Evolutionary conservation across 2,888 invertebrate genomes (phyloP), one percentile per base, ranked within the genome.

Genomic region (Nasonia oneida): DNA sequence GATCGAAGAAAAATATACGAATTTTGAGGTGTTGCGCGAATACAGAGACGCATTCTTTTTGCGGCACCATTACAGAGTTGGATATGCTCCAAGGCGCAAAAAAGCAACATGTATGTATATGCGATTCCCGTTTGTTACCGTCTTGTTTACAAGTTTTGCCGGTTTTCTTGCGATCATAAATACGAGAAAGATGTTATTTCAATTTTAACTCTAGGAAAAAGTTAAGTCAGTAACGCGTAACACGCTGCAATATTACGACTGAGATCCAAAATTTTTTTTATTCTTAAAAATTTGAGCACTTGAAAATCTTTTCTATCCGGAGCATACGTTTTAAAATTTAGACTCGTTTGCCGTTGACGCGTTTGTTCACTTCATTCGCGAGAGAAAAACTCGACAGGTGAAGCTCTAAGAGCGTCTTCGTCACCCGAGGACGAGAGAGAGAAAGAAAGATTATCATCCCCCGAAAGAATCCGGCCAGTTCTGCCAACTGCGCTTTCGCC

Each of bases 401-500:
- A 81, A 57, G n/a, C 14, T 8, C 4, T 3, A 79, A 79, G 18
- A 23, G 23, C 2, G 10, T 47, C 47, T 12, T 47, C 1, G 1
- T 47, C 37, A 37, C 37, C 37, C 47, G 12, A 1, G 12, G 12
- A 12, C 12, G 47, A 42, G 5, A 8, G 42, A 47, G 47, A 42
- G 5, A 42, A 8, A 42, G 1, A 42, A 8, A 12, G 47, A n/a
- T 37, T 42, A 39, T n/a, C n/a, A 73, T 12, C 73, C 57, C 53
- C 29, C 29, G 61, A 3, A 39, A 76, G 47, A 77, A 61, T 78
- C 14, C 23, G 33, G n/a, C 12, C 42, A 14, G 61, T 39, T 76
- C 74, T 90, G 90, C 90, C 90, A 90, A 90, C 88, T 89, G 88
- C 88, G 89, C 67, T 70, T n/a, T 8, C 64, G 67, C 86, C 87